Evolutionary conservation across 2,888 invertebrate genomes (phyloP).

Genomic region (Dynastes maya): DNA sequence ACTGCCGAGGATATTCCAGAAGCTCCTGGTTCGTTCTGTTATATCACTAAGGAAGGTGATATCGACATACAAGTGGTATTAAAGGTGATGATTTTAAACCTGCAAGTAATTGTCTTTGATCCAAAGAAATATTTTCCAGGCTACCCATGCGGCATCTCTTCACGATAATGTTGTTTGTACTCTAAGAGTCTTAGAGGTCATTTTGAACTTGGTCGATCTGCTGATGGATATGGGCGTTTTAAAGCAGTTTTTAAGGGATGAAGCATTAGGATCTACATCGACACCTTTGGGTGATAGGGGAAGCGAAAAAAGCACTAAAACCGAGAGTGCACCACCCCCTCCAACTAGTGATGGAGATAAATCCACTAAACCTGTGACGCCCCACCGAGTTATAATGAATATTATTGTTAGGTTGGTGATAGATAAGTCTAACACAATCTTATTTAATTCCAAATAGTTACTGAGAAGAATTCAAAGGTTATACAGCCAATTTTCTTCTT

Average conservation of each 20-base stretch:
- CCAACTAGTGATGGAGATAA: conserved; percentile 70
- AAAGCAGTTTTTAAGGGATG: conserved; percentile 74
- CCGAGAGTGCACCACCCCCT: conserved; percentile 54
- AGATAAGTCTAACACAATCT: background rate
- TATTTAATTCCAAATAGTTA: too few relatives aligned
- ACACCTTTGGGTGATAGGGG: conserved; percentile 32
- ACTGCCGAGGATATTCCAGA: conserved; percentile 89
- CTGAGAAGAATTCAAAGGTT: too few relatives aligned
- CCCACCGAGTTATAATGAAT: conserved; percentile 84
- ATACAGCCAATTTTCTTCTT: conserved; percentile 52
- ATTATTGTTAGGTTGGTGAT: conserved; percentile 74
- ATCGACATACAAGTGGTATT: conserved; percentile 92
- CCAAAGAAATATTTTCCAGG: conserved; percentile 71
- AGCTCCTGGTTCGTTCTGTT: conserved; percentile 90
- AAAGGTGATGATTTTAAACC: conserved; percentile 73
- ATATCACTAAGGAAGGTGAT: conserved; percentile 96
- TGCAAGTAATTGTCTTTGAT: background rate
- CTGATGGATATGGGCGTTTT: conserved; percentile 92
- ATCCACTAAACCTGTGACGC: conserved; percentile 73
- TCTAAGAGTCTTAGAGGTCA: conserved; percentile 91
- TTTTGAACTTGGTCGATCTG: conserved; percentile 92
- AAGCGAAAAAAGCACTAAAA: conserved; percentile 53
- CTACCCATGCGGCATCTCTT: conserved; percentile 88
- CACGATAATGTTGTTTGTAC: conserved; percentile 90
- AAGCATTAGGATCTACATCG: conserved; percentile 67